Evolutionary conservation across 2,888 invertebrate species (phyloP), one percentile per base, ranked within the genome.

Genomic region (Caenorhabditis virilis): DNA sequence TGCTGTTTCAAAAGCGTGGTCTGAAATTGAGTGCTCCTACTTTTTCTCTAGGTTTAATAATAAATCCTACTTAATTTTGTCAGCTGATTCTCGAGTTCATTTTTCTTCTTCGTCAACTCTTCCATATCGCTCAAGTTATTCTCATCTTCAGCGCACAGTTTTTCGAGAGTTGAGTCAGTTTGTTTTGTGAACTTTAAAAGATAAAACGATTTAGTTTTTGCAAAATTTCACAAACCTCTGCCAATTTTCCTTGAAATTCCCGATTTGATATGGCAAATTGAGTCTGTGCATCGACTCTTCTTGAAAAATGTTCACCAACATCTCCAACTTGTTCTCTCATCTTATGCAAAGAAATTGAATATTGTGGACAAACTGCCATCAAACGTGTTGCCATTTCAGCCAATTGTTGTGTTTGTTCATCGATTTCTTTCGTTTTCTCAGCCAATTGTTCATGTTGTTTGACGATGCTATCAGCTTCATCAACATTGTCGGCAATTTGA

Each of bases 291-390:
- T 91, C 90, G 54, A 91, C 85, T 15, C 91, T 86, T 27, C 88
- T 88, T 0, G 90, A 90, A 82, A 91, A 91, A 78, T 89, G 90
- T 57, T 90, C 88, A 77, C 90, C 90, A 0, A 91, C 89, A 63
- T 90, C 90, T 84, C 91, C 90, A 90, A 91, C 91, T 82, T 91
- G 91, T 80, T 91, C 90, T 65, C 89, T 87, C 78, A 90, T 90
- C 1, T 90, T 89, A 38, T 56, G 27, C 46, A 91, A 84, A 83
- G 90, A 90, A 78, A 87, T 87, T 41, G 87, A 87, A 45, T 85
- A 84, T 35, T 85, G 85, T 1, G 88, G 85, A 38, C 69, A 68
- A 26, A 76, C 74, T 7, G 74, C 71, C 33, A 83, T 70, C 56
- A 89, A 85, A 43, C 86, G 85, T 47, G 89, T 89, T 49, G 90